Conservation (phyloP, 2,113 vertebrate species). For the Petroica traversi region DNA sequence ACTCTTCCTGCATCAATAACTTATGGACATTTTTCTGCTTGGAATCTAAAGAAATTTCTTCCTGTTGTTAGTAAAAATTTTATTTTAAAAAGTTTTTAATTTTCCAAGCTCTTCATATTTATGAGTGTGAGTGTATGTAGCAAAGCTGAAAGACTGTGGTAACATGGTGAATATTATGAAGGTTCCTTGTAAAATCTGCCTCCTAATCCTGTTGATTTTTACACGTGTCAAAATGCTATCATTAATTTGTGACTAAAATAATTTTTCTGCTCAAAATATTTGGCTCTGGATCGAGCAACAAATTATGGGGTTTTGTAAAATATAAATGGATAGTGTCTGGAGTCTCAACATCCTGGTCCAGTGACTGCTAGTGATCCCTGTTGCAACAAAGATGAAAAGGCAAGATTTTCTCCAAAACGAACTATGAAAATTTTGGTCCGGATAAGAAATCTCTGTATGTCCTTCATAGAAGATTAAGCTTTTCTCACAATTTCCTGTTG, state of each 20-base stretch:
- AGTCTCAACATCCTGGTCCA: neutral
- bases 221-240: neutral
- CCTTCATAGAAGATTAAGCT: neutral
- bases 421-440: neutral
- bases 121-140: neutral
- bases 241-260: neutral
- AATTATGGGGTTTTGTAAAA: neutral
- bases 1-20: neutral
- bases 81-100: neutral
- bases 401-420: neutral
- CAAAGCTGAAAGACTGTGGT: neutral
- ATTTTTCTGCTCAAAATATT: neutral
- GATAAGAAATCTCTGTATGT: neutral
- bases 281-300: neutral
- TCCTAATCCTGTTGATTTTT: neutral
- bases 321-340: neutral
- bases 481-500: neutral
- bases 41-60: neutral
- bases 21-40: neutral
- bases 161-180: neutral
- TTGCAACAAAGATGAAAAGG: neutral
- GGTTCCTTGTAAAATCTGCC: neutral
- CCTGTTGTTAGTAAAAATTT: neutral
- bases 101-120: neutral
- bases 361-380: accelerated